Conservation (phyloP, 2,888 invertebrate species). For the Automeris io region DNA sequence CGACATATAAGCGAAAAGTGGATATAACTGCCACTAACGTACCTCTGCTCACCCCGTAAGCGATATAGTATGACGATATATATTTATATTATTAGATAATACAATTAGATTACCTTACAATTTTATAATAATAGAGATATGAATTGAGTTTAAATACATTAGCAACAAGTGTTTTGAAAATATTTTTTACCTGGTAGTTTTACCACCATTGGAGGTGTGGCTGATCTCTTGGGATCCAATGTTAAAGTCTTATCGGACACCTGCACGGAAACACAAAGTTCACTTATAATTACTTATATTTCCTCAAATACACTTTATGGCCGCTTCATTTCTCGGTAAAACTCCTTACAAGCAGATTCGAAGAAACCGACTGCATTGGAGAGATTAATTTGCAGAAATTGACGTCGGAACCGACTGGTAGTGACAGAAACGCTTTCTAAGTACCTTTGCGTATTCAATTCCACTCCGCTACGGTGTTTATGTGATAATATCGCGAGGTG, state of each 20-base stretch:
- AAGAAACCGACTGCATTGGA: slow-evolving; percentile 65
- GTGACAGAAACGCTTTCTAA: slow-evolving; percentile 60
- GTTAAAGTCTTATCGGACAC: slow-evolving; percentile 61
- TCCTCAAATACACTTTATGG: slow-evolving; percentile 73
- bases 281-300: slow-evolving; percentile 70
- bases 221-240: slow-evolving; percentile 72
- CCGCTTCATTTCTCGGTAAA: slow-evolving; percentile 69
- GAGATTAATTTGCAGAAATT: slow-evolving; percentile 10
- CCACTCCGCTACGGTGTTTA: slow-evolving; percentile 60
- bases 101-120: no score
- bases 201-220: slow-evolving; percentile 73
- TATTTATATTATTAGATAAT: no score
- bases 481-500: slow-evolving; percentile 70
- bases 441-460: slow-evolving; percentile 70
- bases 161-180: no score
- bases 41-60: no score
- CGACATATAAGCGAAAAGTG: no score
- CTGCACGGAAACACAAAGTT: slow-evolving; percentile 67
- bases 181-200: slow-evolving; percentile 66
- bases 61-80: no score
- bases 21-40: no score
- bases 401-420: slow-evolving; percentile 41
- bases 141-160: no score
- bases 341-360: slow-evolving; percentile 73
- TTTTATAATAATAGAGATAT: no score